phyloP scores from a whole-genome alignment of 2,888 invertebrate species.

The Thymelicus sylvestris region DNA sequence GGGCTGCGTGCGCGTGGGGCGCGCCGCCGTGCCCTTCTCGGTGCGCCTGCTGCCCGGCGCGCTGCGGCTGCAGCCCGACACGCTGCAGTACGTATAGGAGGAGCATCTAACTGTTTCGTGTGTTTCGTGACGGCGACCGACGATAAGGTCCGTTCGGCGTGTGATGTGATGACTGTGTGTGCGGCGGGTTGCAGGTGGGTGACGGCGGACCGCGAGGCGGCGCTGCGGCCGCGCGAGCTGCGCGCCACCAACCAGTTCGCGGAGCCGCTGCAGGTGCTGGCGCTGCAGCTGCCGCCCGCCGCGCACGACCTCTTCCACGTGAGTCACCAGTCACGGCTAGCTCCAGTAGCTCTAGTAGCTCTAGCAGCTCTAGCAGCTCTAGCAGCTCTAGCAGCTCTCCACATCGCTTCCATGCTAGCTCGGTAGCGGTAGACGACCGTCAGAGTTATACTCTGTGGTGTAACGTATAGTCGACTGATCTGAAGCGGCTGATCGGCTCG shows the following conservation, averaged over 20 bases:
- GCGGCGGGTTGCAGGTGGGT: conserved; percentile 54
- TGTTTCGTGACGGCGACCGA: no score
- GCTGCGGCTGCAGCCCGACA: conserved; percentile 50
- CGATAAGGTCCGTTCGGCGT: no score
- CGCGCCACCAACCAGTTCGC: conserved; percentile 63
- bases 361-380: no score
- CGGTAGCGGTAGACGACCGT: no score
- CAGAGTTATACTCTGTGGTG: no score
- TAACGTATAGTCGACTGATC: no score
- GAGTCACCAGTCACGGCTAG: conserved; percentile 42
- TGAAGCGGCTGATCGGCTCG: no score
- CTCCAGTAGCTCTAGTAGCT: no score
- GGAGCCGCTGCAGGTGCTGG: conserved; percentile 54
- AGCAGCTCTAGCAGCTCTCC: no score
- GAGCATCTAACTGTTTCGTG: not conserved
- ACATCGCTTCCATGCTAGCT: no score
- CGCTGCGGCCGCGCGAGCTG: conserved; percentile 51
- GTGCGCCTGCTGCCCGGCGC: conserved; percentile 66
- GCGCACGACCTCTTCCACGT: conserved; percentile 58
- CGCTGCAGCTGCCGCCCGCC: conserved; percentile 51
- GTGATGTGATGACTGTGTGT: no score
- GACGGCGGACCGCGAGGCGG: conserved; percentile 50
- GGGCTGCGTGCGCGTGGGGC: conserved; percentile 70
- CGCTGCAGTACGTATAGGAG: conserved; percentile 55
- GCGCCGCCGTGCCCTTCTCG: conserved; percentile 66